A percentile compares a stretch with the other conserved stretches of the same genome.
Evolutionary conservation across 2,113 vertebrate species (phyloP).

Genomic region (Gracilinanus agilis): DNA sequence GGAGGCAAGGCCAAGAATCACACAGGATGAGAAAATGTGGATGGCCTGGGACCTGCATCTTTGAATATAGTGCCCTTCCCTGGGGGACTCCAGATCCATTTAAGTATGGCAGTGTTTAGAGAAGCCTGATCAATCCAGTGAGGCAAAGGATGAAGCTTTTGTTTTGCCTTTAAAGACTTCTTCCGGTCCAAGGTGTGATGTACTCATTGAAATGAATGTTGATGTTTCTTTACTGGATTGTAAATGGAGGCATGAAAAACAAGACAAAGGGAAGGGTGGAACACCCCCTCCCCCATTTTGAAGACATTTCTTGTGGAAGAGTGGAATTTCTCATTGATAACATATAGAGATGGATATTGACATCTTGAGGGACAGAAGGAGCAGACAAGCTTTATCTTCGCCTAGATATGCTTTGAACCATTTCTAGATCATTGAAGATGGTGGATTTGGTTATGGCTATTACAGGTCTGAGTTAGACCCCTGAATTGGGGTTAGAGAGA

Average conservation of each 20-base stretch:
- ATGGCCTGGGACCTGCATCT: neutral
- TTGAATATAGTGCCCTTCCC: neutral
- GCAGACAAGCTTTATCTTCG: neutral
- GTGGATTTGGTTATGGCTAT: neutral
- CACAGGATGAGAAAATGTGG: neutral
- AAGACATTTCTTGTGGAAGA: neutral
- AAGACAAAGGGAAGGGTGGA: neutral
- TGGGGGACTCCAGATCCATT: neutral
- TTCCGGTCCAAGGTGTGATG: neutral
- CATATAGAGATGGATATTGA: neutral
- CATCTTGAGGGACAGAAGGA: neutral
- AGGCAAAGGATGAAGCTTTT: neutral
- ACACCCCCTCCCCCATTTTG: neutral
- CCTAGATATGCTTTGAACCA: too few species aligned
- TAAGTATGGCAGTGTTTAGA: neutral
- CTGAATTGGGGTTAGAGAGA: neutral
- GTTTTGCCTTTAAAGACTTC: neutral
- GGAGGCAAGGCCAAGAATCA: neutral
- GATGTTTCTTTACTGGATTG: neutral
- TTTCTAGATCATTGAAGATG: neutral
- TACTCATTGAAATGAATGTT: neutral
- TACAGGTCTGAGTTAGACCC: neutral
- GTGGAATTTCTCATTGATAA: neutral
- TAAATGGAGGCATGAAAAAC: neutral
- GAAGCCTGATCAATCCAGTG: neutral